Evolutionary conservation across 2,888 invertebrate genomes (phyloP).

Genomic region (Sipha maydis): DNA sequence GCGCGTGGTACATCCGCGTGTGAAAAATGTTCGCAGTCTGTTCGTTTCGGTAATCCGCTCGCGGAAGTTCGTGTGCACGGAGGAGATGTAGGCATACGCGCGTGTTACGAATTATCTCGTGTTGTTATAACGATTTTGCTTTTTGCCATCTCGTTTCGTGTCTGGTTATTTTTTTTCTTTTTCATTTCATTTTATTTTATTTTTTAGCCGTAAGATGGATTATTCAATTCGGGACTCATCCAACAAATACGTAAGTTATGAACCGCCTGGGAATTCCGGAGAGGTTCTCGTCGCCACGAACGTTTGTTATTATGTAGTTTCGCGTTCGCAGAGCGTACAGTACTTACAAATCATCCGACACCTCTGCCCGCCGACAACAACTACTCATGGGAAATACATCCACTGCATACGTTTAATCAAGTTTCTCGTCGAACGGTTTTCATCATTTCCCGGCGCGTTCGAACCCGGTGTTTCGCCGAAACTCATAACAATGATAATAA

Average conservation of each 20-base stretch:
- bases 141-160: not conserved
- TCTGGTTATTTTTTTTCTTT: too few species aligned
- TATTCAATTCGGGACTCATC: conserved; percentile 21
- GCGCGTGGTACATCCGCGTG: too few species aligned
- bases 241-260: conserved; percentile 25
- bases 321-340: not conserved
- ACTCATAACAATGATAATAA: not conserved
- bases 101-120: too few species aligned
- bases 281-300: conserved; percentile 15
- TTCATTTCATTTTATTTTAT: too few species aligned
- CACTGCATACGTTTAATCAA: conserved; percentile 41
- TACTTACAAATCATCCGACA: conserved; percentile 48
- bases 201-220: not conserved
- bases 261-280: conserved; percentile 21
- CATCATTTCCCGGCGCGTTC: not conserved
- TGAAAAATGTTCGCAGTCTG: too few species aligned
- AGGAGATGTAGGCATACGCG: too few species aligned
- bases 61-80: too few species aligned
- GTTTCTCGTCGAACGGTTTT: conserved; percentile 46
- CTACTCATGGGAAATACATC: conserved; percentile 42
- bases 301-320: conserved; percentile 32
- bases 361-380: not conserved
- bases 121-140: not conserved
- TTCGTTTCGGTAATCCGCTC: too few species aligned
- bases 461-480: not conserved